Evolutionary conservation across 2,797 vertebrate species (phyloP).

Genomic region (Cyprinella venusta): DNA sequence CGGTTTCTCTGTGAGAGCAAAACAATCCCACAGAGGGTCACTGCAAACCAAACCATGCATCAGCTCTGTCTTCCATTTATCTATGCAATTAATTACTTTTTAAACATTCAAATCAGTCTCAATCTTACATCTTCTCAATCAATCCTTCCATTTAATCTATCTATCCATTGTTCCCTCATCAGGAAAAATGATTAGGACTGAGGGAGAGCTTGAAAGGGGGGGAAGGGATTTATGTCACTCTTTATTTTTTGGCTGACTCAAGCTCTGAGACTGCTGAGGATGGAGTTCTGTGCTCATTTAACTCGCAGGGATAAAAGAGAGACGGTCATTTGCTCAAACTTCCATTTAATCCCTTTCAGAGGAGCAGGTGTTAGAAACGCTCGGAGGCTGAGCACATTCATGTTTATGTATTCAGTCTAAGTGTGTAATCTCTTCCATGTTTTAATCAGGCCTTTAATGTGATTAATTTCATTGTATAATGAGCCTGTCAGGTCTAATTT

Average conservation of each 20-base stretch:
- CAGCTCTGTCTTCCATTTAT: background rate
- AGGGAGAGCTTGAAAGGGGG: slow-evolving; percentile 6
- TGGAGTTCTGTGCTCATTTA: slow-evolving; percentile 31
- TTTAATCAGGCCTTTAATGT: slow-evolving; percentile 36
- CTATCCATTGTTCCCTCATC: slow-evolving; percentile 9
- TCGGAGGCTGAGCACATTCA: slow-evolving; percentile 40
- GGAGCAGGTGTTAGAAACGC: slow-evolving; percentile 58
- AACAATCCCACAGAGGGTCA: slow-evolving; percentile 38
- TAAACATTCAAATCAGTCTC: slow-evolving; percentile 36
- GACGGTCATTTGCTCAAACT: slow-evolving; percentile 37
- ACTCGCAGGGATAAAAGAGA: slow-evolving; percentile 35
- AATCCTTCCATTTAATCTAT: slow-evolving; percentile 26
- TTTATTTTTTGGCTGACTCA: slow-evolving; percentile 43
- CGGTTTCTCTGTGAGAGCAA: slow-evolving; percentile 36
- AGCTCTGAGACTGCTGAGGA: slow-evolving; percentile 10
- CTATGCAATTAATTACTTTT: slow-evolving; percentile 26
- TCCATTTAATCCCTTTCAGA: slow-evolving; percentile 37
- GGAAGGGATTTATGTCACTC: slow-evolving; percentile 30
- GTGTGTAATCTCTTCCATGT: slow-evolving; percentile 21
- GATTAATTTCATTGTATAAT: slow-evolving; percentile 50
- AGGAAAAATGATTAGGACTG: slow-evolving; percentile 9
- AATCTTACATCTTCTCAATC: slow-evolving; percentile 16
- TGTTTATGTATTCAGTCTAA: slow-evolving; percentile 55
- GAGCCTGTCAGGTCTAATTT: slow-evolving; percentile 46
- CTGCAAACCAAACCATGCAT: background rate